Base-by-base conservation (phyloP, 1,140 invertebrate genomes). In the Steinernema khuongi region DNA sequence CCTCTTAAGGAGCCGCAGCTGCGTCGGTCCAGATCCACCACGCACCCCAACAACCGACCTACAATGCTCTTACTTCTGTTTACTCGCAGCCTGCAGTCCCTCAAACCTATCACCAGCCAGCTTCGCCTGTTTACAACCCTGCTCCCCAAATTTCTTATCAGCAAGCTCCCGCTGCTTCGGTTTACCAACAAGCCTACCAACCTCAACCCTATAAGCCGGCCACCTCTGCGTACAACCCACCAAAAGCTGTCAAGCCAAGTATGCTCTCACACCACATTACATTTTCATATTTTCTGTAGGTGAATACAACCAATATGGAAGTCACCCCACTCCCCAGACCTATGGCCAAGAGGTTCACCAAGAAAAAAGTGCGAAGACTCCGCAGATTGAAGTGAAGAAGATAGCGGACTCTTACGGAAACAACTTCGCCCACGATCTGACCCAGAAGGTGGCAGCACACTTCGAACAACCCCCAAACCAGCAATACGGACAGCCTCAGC, bases 151-250 rank as follows among this genome's bases (percentile, higher is more conserved):
- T n/a, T n/a, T n/a, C 50, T 22, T 60, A 60, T 22, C 50, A 60
- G 11, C 50, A 60, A 22, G 7, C 22, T 11, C 50, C 11, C 4
- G 50, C 50, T 14, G 26, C 50, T 7, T 60, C 50, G 4, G 19
- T 60, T 22, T 60, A 60, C 50, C 50, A 60, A 17, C 7, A 7
- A 26, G n/a, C 36, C n/a, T 41, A 41, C n/a, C 36, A 41, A 7
- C n/a, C 36, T 41, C 36, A 41, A 41, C 36, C 50, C 50, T 60
- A 60, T 22, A 60, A 60, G 19, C 50, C 50, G 50, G 50, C 50
- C 19, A 60, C 50, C 11, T 14, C 7, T 22, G 50, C 26, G 11
- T 60, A 60, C 50, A 60, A 60, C 22, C 50, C 50, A 11, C 36
- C 36, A 60, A 60, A 60, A 26, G 4, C 26, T 60, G 50, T 4